These are phyloP conservation scores for Syrmaticus mikado DNA, from an alignment of 2,113 vertebrate species.

Conservation along the genomic window DNA sequence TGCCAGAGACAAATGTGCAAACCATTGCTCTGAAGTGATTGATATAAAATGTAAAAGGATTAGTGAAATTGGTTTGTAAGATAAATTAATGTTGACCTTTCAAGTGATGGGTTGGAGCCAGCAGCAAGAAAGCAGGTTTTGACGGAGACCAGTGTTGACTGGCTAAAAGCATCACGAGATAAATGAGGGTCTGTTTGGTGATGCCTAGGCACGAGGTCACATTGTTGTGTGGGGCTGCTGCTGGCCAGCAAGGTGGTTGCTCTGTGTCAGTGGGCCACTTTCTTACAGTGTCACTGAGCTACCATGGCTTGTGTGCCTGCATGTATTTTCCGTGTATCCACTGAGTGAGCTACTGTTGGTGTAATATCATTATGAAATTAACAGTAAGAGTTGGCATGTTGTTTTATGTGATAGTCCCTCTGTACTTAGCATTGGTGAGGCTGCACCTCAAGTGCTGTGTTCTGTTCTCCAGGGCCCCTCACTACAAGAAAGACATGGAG, in stretches of 20 bases:
- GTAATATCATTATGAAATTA: neutral
- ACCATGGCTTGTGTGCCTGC: neutral
- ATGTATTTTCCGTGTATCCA: neutral
- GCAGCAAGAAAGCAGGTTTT: neutral
- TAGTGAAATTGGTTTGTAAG: neutral
- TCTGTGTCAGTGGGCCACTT: neutral
- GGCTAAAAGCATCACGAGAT: neutral
- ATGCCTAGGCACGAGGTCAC: neutral
- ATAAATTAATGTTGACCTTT: neutral
- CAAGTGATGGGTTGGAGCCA: neutral
- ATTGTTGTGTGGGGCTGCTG: neutral
- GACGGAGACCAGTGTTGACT: neutral
- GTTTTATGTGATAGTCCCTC: neutral
- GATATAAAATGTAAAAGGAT: neutral
- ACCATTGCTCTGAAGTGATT: neutral
- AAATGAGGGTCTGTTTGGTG: neutral
- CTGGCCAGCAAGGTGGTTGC: neutral
- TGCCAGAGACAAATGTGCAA: neutral
- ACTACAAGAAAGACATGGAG: too few relatives aligned
- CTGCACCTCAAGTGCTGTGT: neutral
- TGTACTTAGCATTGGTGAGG: too few relatives aligned
- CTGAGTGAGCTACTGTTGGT: neutral
- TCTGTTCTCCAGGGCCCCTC: too few relatives aligned
- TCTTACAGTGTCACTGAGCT: neutral
- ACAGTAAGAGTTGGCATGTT: neutral